Percentiles rank a stretch among this genome's conserved stretches.
These are phyloP conservation scores for Hanleya hanleyi DNA, from an alignment of 2,888 invertebrate species.

Conservation along the genomic window DNA sequence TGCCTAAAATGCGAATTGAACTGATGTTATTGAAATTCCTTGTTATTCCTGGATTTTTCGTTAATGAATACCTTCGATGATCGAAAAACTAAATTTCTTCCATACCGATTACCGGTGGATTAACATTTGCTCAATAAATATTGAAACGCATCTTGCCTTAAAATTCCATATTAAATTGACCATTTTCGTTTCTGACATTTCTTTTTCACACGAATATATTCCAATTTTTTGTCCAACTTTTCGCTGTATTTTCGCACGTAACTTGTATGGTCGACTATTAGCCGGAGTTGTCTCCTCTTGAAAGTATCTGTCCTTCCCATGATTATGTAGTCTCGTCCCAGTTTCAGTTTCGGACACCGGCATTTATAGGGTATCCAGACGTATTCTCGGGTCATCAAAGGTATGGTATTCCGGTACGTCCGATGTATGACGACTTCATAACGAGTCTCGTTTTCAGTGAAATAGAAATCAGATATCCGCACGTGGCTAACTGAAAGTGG, in stretches of 20 bases:
- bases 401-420: constrained; percentile 28
- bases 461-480: constrained; percentile 14
- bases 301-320: constrained; percentile 28
- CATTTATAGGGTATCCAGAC: constrained; percentile 36
- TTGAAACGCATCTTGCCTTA: too few species aligned
- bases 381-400: constrained; percentile 29
- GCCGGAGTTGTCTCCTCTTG: constrained; percentile 1
- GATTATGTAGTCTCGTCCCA: constrained; percentile 28
- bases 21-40: too few species aligned
- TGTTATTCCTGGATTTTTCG: too few species aligned
- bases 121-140: too few species aligned
- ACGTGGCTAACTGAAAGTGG: constrained; percentile 32
- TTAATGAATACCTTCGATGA: too few species aligned
- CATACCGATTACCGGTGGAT: too few species aligned
- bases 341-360: constrained; percentile 31
- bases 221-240: neutral
- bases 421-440: constrained; percentile 35
- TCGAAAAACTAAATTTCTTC: too few species aligned
- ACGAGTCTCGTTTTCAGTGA: constrained; percentile 28
- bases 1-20: too few species aligned
- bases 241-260: neutral
- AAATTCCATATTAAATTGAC: too few species aligned
- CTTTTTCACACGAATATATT: neutral
- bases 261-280: neutral
- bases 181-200: neutral